A percentile compares a stretch with the other conserved stretches of the same genome.
These are phyloP conservation scores for Catocala nupta DNA, from an alignment of 2,888 invertebrate species.

Conservation along the genomic window DNA sequence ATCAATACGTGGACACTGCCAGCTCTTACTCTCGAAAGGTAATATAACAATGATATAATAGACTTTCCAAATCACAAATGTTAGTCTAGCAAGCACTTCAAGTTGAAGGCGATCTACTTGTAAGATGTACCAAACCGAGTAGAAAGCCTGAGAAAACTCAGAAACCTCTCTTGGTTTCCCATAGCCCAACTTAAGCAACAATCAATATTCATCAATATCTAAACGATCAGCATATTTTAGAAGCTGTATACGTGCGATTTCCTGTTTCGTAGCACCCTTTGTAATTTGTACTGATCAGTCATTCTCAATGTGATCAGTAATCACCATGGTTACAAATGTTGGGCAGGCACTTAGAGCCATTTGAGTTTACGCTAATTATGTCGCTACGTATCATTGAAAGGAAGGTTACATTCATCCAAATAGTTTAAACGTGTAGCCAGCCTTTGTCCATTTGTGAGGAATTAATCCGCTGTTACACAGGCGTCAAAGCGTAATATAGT, in stretches of 20 bases:
- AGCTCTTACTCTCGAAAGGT: too few relatives aligned
- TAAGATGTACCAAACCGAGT: too few relatives aligned
- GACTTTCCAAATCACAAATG: too few relatives aligned
- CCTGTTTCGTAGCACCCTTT: constrained; percentile 11
- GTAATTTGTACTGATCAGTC: constrained; percentile 20
- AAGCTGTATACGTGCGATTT: constrained; percentile 7
- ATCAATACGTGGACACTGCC: too few relatives aligned
- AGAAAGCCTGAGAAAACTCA: too few relatives aligned
- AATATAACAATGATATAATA: too few relatives aligned
- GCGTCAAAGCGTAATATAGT: constrained; percentile 16
- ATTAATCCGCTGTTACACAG: constrained; percentile 21
- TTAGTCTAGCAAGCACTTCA: too few relatives aligned
- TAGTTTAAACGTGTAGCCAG: constrained; percentile 8
- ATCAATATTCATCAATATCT: not conserved
- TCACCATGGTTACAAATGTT: constrained; percentile 11
- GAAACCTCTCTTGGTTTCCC: too few relatives aligned
- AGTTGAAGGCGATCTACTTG: too few relatives aligned
- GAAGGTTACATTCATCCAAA: constrained; percentile 15
- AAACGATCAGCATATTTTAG: constrained; percentile 1
- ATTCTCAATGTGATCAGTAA: too few relatives aligned
- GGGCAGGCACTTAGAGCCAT: constrained; percentile 17
- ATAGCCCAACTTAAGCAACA: not conserved
- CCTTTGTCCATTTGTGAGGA: constrained; percentile 20
- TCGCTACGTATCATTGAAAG: constrained; percentile 18
- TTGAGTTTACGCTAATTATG: constrained; percentile 27